Base-by-base conservation (phyloP, 2,797 vertebrate species). In the Tokudaia tokunoshimensis region DNA sequence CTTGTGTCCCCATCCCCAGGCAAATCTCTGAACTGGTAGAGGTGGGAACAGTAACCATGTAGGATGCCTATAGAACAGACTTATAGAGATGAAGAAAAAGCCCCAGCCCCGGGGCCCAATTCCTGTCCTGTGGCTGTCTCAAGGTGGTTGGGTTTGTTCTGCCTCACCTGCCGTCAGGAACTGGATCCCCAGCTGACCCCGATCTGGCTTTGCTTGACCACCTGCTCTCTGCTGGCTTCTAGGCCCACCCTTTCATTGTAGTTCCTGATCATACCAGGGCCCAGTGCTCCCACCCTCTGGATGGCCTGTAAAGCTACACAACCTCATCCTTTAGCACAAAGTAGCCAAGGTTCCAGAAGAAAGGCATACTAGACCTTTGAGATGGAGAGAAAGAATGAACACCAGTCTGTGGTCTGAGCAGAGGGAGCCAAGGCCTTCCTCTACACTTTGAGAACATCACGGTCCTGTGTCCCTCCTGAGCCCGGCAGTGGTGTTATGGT, bases 1-100 rank as follows among this genome's bases (percentile, higher is more conserved):
- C 34, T 10, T 37, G 22, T 61, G 31, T 37, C 0, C 3, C 44
- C 24, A 0, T 5, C 0, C 63, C 2, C 13, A 0, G 55, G 59
- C 29, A 34, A 15, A 2, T 61, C 74, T 92, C 11, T 1, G 20
- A 50, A 31, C 13, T n/a, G 20, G 5, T 17, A 55, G 50, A 52
- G 34, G 63, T 65, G 17, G 59, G 6, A 9, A 9, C 22, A 52
- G 75, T 3, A 26, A 5, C 37, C 50, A 41, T 24, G 78, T 75
- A 17, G 1, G 5, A 15, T 14, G 20, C 31, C 2, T 2, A 0
- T 17, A n/a, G 31, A 75, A 37, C 26, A 74, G 70, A 74, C 6
- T 82, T 3, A 24, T 26, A 12, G 13, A 2, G 0, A 34, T 34
- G 67, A 7, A 29, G 34, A 10, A 14, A 17, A 3, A 26, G 10